phyloP scores from a whole-genome alignment of 2,113 vertebrate species.

The Saccopteryx bilineata region DNA sequence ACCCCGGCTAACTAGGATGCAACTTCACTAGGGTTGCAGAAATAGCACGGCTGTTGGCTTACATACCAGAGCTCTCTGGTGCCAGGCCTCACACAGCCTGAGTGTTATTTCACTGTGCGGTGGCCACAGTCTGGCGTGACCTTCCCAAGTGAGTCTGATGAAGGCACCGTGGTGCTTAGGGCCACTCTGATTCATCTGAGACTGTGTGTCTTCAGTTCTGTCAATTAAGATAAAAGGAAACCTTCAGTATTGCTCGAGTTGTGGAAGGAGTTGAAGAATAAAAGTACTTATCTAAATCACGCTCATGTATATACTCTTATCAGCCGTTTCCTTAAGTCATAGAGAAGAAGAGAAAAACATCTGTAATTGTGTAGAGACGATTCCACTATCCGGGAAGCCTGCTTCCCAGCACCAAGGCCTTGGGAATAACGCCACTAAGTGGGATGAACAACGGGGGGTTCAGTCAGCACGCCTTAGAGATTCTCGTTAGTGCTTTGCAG shows the following conservation, averaged over 20 bases:
- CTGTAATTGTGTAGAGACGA: background rate
- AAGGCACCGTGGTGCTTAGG: background rate
- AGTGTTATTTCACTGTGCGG: background rate
- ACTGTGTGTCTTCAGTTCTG: background rate
- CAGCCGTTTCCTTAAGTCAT: background rate
- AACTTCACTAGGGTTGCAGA: background rate
- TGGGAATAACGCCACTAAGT: background rate
- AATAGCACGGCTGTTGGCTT: background rate
- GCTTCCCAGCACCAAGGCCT: background rate
- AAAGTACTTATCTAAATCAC: background rate
- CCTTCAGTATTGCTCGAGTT: background rate
- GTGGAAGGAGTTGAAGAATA: background rate
- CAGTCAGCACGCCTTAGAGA: background rate
- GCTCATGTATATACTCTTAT: background rate
- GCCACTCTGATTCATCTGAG: background rate
- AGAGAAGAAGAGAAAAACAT: background rate
- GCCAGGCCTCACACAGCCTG: background rate
- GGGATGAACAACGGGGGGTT: background rate
- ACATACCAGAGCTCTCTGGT: background rate
- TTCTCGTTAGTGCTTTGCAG: slow-evolving; percentile 20
- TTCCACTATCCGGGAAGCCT: background rate
- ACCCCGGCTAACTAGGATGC: background rate
- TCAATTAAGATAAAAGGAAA: background rate
- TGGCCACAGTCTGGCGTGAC: rapidly evolving
- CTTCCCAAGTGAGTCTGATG: background rate